A percentile compares a stretch with the other conserved stretches of the same genome.
phyloP scores from a whole-genome alignment of 2,888 invertebrate genomes.

The Acleris emargana region DNA sequence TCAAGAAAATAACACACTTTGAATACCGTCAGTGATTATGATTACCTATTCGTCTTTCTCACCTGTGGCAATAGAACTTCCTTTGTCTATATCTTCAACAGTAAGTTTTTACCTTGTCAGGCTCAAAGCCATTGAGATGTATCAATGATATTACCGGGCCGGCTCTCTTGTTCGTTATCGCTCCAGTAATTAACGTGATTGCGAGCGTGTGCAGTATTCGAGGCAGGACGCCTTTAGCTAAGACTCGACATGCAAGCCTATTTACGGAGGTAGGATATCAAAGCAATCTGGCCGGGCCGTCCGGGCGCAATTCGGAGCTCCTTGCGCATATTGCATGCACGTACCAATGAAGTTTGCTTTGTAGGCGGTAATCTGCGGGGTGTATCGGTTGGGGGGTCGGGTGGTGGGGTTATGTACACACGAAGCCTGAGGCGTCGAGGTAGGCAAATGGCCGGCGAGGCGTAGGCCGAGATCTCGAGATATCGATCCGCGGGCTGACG shows the following conservation, averaged over 20 bases:
- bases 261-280: constrained; percentile 69
- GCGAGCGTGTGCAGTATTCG: constrained; percentile 54
- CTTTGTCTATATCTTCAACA: constrained; percentile 29
- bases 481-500: constrained; percentile 78
- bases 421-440: constrained; percentile 81
- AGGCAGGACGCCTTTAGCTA: constrained; percentile 59
- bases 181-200: constrained; percentile 71
- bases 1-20: too few relatives aligned
- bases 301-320: constrained; percentile 77
- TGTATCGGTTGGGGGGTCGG: constrained; percentile 72
- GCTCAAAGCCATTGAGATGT: constrained; percentile 12
- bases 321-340: constrained; percentile 84
- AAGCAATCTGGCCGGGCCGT: constrained; percentile 71
- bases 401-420: constrained; percentile 81
- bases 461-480: constrained; percentile 81
- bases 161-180: constrained; percentile 48
- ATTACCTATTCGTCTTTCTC: fast-evolving
- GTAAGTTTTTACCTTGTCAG: not conserved
- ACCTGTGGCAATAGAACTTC: constrained; percentile 22
- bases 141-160: constrained; percentile 43
- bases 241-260: constrained; percentile 67
- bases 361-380: constrained; percentile 83
- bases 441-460: constrained; percentile 83
- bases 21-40: too few relatives aligned
- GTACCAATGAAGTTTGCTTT: constrained; percentile 84